These are phyloP conservation scores for Euleptes europaea DNA, from an alignment of 2,113 vertebrate genomes.

Conservation along the genomic window DNA sequence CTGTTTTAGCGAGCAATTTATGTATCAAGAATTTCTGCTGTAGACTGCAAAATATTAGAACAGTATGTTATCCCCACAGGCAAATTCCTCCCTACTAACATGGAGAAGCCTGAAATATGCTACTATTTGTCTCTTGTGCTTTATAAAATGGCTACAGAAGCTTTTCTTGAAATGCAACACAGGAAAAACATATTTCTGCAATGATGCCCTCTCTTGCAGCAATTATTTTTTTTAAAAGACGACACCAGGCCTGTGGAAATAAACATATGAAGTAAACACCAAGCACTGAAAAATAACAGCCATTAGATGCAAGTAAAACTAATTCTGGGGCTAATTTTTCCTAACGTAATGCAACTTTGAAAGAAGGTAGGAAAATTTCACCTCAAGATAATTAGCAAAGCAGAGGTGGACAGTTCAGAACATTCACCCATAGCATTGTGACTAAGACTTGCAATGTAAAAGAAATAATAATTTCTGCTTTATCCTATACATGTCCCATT, in stretches of 20 bases:
- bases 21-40: conserved; percentile 16
- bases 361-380: neutral
- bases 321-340: neutral
- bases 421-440: neutral
- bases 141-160: neutral
- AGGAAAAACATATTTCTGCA: neutral
- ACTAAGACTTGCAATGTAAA: neutral
- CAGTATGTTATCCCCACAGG: neutral
- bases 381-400: neutral
- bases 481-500: no score
- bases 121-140: neutral
- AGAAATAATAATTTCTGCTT: no score
- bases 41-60: conserved; percentile 21
- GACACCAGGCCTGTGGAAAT: neutral
- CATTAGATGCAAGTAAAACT: neutral
- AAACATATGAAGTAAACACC: neutral
- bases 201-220: neutral
- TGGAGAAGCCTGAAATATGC: conserved; percentile 11
- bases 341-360: neutral
- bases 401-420: neutral
- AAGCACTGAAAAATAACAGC: neutral
- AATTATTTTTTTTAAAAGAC: neutral
- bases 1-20: conserved; percentile 18
- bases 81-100: conserved; percentile 12
- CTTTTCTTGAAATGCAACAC: neutral